phyloP scores from a whole-genome alignment of 1,140 invertebrate genomes.

The Homarus americanus region DNA sequence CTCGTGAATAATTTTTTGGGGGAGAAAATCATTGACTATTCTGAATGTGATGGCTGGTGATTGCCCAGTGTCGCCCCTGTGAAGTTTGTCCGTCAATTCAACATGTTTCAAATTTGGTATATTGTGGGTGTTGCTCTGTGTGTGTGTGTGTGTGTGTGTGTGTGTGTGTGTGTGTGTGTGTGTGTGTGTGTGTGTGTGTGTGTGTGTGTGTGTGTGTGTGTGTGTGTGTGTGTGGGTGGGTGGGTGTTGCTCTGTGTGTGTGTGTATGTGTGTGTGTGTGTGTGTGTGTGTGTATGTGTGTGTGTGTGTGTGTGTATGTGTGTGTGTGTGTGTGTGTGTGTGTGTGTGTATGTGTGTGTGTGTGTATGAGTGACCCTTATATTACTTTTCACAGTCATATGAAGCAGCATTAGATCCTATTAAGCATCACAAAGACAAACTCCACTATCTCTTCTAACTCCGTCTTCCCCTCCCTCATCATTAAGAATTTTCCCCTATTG shows the following conservation, averaged over 20 bases:
- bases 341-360: slow-evolving; percentile 18
- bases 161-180: slow-evolving; percentile 4
- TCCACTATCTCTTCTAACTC: no score
- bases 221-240: background rate
- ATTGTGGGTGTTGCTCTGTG: background rate
- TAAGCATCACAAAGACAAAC: no score
- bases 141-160: background rate
- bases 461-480: no score
- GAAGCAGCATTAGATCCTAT: no score
- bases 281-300: slow-evolving; percentile 22
- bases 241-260: background rate
- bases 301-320: slow-evolving; percentile 24
- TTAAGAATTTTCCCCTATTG: no score
- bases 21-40: no score
- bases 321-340: slow-evolving; percentile 27
- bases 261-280: slow-evolving; percentile 33
- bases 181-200: slow-evolving; percentile 9
- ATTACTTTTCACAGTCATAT: no score
- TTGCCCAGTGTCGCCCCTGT: no score
- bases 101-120: no score
- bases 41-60: no score
- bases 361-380: background rate
- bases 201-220: slow-evolving; percentile 29
- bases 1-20: no score
- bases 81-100: no score